Evolutionary conservation across 2,797 vertebrate genomes (phyloP).

Genomic region (Novumbra hubbsi): DNA sequence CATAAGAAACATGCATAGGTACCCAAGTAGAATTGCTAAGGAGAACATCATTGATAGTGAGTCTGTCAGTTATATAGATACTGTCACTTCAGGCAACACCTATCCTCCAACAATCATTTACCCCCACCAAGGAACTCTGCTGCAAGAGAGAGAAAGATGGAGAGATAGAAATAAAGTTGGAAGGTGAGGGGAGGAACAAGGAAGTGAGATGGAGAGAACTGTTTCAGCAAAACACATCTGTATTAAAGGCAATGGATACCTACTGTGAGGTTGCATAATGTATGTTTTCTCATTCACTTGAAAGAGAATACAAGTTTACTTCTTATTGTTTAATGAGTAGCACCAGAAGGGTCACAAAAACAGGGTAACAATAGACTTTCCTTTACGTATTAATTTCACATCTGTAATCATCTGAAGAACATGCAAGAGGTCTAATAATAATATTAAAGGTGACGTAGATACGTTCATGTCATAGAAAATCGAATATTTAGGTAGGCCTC

Average conservation of each 20-base stretch:
- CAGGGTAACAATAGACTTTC: too few species aligned
- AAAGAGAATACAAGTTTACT: background rate
- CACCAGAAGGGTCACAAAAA: background rate
- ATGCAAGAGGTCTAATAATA: too few species aligned
- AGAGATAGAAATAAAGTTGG: background rate
- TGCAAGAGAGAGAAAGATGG: background rate
- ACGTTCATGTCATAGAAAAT: too few species aligned
- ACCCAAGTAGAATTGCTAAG: background rate
- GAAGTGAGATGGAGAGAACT: background rate
- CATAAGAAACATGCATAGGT: background rate
- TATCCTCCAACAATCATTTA: constrained; percentile 14
- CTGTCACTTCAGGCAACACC: constrained; percentile 11
- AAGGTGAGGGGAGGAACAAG: background rate
- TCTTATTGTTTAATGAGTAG: background rate
- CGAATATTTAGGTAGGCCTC: too few species aligned
- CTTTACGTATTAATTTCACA: too few species aligned
- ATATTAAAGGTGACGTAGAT: too few species aligned
- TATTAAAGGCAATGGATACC: background rate
- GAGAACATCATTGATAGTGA: background rate
- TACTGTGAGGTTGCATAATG: background rate
- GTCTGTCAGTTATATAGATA: constrained; percentile 14
- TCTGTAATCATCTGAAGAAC: too few species aligned
- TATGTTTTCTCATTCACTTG: background rate
- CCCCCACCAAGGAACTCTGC: constrained; percentile 4
- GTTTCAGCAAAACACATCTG: background rate